Base-by-base conservation (phyloP, 1,140 invertebrate species). In the Drosophila mayri region DNA sequence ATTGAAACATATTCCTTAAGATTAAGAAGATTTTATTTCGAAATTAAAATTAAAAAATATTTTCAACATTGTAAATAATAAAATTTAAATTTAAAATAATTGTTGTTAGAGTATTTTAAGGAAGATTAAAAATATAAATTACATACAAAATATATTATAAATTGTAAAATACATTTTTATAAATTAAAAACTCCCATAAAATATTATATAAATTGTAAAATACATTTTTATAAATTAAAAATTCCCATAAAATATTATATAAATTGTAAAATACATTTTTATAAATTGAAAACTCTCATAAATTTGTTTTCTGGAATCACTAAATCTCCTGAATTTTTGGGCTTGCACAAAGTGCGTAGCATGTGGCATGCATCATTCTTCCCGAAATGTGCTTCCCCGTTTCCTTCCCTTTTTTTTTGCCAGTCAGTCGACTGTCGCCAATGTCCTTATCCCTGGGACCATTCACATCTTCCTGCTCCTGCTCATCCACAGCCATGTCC, bases 291-390 rank as follows among this genome's bases (percentile, higher is more conserved):
- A 49, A 6, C 12, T 49, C 11, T 7, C 22, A 16, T 37, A 25
- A 61, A 54, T 70, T 30, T 3, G 11, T 25, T 49, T 67, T 11
- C 41, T 55, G 37, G 41, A 58, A 58, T 50, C 12, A 5, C 14
- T 1, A n/a, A 40, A 50, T 76, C 62, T 37, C 16, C 41, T 73
- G 38, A 18, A 28, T 68, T 67, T 64, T 64, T 52, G 52, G 37
- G 18, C 43, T 38, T 57, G n/a, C 28, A 52, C 58, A 57, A 73
- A 83, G 65, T 76, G 76, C 76, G 76, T 76, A 59, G 61, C 74
- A 67, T 83, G 76, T 65, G 66, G 76, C 81, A 84, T 84, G 76
- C 76, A 83, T 83, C 81, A 84, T 80, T 70, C 61, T 50, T 40
- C 40, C 46, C 78, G 62, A 63, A 54, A 54, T 55, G 58, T 46